These are phyloP conservation scores for Scelioninae gen. 1 DNA, from an alignment of 2,888 invertebrate species.

Conservation along the genomic window DNA sequence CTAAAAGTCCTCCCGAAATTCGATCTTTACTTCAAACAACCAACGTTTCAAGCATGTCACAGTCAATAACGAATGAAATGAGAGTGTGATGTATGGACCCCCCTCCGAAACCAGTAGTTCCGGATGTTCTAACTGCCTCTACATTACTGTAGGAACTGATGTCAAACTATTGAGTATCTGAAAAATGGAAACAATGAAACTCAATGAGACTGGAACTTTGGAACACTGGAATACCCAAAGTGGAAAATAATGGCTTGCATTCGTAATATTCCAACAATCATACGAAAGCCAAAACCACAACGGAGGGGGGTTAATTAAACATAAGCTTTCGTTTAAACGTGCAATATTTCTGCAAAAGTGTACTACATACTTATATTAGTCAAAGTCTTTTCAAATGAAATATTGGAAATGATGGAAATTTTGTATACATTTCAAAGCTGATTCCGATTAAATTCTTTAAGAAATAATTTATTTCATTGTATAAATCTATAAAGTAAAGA, in stretches of 20 bases:
- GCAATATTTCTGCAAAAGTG: slow-evolving; percentile 40
- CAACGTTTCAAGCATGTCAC: slow-evolving; percentile 86
- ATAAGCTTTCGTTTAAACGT: slow-evolving; percentile 45
- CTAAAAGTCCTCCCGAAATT: slow-evolving; percentile 86
- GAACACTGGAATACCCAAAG: slow-evolving; percentile 35
- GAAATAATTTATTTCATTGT: neutral
- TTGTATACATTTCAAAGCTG: neutral
- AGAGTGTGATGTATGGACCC: slow-evolving; percentile 90
- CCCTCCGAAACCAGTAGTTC: slow-evolving; percentile 82
- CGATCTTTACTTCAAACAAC: slow-evolving; percentile 85
- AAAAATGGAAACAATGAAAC: slow-evolving; percentile 8
- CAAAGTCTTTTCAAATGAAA: slow-evolving; percentile 11
- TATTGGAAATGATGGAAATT: neutral
- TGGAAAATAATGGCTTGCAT: slow-evolving; percentile 32
- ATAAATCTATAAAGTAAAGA: too few species aligned
- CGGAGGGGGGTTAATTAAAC: slow-evolving; percentile 57
- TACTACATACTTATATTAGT: slow-evolving; percentile 17
- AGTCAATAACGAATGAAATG: slow-evolving; percentile 90
- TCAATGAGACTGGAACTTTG: slow-evolving; percentile 29
- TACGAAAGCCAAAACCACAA: slow-evolving; percentile 42
- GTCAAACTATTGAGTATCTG: slow-evolving; percentile 22
- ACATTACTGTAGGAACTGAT: slow-evolving; percentile 77
- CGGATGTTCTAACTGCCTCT: slow-evolving; percentile 82
- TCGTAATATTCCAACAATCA: slow-evolving; percentile 17
- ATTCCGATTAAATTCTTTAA: neutral